Percentiles rank a stretch among this genome's conserved stretches.
phyloP scores from a whole-genome alignment of 2,888 invertebrate species.

The Dolichomitus sp. region DNA sequence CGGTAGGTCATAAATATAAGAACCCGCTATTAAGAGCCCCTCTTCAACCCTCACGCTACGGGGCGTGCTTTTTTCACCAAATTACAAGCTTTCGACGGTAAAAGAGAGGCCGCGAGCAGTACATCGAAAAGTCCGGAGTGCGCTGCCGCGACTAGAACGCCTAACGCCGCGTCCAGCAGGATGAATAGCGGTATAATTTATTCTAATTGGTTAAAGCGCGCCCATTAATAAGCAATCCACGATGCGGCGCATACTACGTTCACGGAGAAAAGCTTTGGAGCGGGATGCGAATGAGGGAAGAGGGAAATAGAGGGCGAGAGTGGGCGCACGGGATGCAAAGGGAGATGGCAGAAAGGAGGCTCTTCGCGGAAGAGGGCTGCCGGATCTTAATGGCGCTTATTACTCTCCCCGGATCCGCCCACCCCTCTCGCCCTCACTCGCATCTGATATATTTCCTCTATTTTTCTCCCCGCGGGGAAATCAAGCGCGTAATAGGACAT shows the following conservation, averaged over 20 bases:
- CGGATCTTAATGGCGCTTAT: conserved; percentile 85
- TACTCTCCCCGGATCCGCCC: conserved; percentile 81
- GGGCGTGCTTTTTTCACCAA: conserved; percentile 28
- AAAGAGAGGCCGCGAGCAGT: not conserved
- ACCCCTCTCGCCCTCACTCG: conserved; percentile 35
- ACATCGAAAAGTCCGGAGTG: conserved; percentile 22
- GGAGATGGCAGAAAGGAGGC: conserved; percentile 60
- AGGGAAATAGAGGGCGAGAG: conserved; percentile 15
- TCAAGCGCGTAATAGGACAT: conserved; percentile 84
- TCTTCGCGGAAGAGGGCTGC: conserved; percentile 64
- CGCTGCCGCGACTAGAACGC: not conserved
- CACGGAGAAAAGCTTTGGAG: conserved; percentile 62
- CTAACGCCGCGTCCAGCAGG: conserved; percentile 66
- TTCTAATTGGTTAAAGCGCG: conserved; percentile 83
- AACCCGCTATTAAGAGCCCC: conserved; percentile 34
- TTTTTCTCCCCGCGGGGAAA: conserved; percentile 85
- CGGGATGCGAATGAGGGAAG: conserved; percentile 32
- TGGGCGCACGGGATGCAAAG: conserved; percentile 51
- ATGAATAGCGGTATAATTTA: conserved; percentile 79
- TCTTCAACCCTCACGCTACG: not conserved
- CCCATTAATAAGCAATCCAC: conserved; percentile 82
- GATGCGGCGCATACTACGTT: conserved; percentile 68
- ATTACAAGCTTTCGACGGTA: conserved; percentile 41
- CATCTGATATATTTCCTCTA: conserved; percentile 84
- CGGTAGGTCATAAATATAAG: conserved; percentile 32